These are phyloP conservation scores for Botia kubotai DNA, from an alignment of 2,797 vertebrate genomes.

Conservation along the genomic window DNA sequence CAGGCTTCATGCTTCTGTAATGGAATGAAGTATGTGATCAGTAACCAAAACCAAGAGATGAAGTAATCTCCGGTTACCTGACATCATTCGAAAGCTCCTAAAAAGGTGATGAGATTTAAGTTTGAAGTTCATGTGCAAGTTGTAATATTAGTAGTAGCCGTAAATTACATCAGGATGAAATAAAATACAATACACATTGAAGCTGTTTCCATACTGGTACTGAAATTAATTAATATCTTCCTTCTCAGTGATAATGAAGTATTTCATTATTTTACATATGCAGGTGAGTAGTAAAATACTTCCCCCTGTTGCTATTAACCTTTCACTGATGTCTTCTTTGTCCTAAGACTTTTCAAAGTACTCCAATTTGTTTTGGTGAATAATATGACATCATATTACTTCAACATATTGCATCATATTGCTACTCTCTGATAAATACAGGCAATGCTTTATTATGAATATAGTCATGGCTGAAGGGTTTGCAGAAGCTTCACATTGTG, in stretches of 20 bases:
- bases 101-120: constrained; percentile 65
- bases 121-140: constrained; percentile 69
- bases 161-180: constrained; percentile 68
- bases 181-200: constrained; percentile 45
- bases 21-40: constrained; percentile 43
- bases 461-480: too few relatives aligned
- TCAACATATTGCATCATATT: too few relatives aligned
- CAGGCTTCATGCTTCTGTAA: constrained; percentile 43
- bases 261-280: too few relatives aligned
- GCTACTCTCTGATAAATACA: too few relatives aligned
- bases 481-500: too few relatives aligned
- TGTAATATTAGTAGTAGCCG: constrained; percentile 72
- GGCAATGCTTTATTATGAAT: too few relatives aligned
- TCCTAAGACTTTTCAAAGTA: too few relatives aligned
- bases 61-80: constrained; percentile 54
- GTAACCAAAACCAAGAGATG: constrained; percentile 59
- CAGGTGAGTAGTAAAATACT: too few relatives aligned
- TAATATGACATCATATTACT: too few relatives aligned
- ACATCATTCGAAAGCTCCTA: constrained; percentile 65
- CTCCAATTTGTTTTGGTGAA: too few relatives aligned
- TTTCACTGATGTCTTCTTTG: too few relatives aligned
- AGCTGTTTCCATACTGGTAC: not conserved
- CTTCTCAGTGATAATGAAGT: too few relatives aligned
- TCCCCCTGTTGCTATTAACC: not conserved
- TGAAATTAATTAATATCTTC: not conserved